A percentile compares a stretch with the other conserved stretches of the same genome.
Conservation (phyloP, 1,140 invertebrate species). For the Trissolcus basalis region DNA sequence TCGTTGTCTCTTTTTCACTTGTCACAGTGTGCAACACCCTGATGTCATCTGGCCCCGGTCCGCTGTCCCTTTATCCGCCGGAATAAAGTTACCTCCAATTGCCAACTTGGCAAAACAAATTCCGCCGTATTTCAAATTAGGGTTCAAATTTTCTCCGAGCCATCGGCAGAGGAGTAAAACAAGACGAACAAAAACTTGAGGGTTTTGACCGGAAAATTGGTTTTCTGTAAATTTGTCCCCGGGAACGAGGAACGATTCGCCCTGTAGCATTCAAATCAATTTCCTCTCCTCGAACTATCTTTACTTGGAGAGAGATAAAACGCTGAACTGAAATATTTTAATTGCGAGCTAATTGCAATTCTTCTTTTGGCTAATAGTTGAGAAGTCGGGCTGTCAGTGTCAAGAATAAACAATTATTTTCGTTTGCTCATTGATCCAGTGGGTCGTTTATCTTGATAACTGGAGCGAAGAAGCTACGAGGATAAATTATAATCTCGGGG, state of each 20-base stretch:
- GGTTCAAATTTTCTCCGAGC: conserved; percentile 14
- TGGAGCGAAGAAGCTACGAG: conserved; percentile 14
- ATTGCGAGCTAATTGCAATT: background rate
- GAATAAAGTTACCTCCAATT: conserved; percentile 51
- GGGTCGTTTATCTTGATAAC: conserved; percentile 27
- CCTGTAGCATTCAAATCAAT: conserved; percentile 1
- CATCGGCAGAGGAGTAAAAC: background rate
- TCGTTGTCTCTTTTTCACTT: conserved; percentile 42
- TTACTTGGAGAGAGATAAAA: no score
- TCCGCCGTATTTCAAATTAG: conserved; percentile 35
- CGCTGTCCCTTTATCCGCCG: conserved; percentile 24
- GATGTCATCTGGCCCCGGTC: conserved; percentile 24
- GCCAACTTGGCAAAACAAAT: conserved; percentile 49
- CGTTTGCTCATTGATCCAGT: conserved; percentile 17
- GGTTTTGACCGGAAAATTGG: background rate
- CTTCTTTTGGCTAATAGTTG: background rate
- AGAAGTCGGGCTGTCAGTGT: conserved; percentile 10
- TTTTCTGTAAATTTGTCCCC: no score
- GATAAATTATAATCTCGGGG: conserved; percentile 17
- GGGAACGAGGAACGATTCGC: no score
- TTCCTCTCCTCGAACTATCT: conserved; percentile 3
- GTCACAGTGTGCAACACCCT: conserved; percentile 43
- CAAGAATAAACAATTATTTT: conserved; percentile 32
- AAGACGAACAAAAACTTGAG: background rate
- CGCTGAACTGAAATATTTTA: no score